Conservation (phyloP, 2,888 invertebrate genomes). For the Pegoplata infirma region DNA sequence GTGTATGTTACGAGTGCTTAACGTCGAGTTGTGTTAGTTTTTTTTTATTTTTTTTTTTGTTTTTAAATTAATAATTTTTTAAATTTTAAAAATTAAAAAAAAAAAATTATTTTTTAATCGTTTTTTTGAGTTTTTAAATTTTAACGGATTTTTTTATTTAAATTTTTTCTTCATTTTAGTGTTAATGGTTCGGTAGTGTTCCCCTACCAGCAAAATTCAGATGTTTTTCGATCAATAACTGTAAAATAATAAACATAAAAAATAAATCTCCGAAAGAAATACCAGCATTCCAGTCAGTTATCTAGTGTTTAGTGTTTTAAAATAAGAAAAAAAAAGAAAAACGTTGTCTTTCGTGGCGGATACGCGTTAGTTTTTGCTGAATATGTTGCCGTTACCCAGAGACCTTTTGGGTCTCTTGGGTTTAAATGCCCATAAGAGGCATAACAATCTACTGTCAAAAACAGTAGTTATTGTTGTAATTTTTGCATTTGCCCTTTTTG, state of each 20-base stretch:
- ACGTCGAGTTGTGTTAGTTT: conserved; percentile 62
- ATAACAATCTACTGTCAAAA: conserved; percentile 64
- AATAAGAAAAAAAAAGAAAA: too few relatives aligned
- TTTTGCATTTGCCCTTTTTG: conserved; percentile 69
- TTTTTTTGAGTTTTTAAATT: neutral
- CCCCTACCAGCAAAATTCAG: conserved; percentile 21
- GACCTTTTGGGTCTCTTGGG: conserved; percentile 76
- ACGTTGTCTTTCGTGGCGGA: conserved; percentile 39
- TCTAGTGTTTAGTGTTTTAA: conserved; percentile 11
- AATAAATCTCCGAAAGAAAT: neutral
- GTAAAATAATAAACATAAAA: conserved; percentile 43
- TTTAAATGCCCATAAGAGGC: conserved; percentile 62
- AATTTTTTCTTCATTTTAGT: conserved; percentile 45
- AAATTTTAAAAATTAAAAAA: conserved; percentile 5
- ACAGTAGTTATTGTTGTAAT: conserved; percentile 71
- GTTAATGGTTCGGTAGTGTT: conserved; percentile 46
- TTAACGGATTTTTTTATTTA: conserved; percentile 24
- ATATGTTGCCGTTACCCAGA: conserved; percentile 75
- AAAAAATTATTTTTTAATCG: neutral
- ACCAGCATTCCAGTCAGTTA: conserved; percentile 8
- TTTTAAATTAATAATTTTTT: neutral
- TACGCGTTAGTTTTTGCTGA: conserved; percentile 44
- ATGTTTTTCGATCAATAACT: conserved; percentile 35
- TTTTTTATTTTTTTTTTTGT: too few relatives aligned
- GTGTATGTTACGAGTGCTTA: conserved; percentile 60